A percentile compares a stretch with the other conserved stretches of the same genome.
These are phyloP conservation scores for Prionchulus punctatus DNA, from an alignment of 2,888 invertebrate genomes.

Conservation along the genomic window DNA sequence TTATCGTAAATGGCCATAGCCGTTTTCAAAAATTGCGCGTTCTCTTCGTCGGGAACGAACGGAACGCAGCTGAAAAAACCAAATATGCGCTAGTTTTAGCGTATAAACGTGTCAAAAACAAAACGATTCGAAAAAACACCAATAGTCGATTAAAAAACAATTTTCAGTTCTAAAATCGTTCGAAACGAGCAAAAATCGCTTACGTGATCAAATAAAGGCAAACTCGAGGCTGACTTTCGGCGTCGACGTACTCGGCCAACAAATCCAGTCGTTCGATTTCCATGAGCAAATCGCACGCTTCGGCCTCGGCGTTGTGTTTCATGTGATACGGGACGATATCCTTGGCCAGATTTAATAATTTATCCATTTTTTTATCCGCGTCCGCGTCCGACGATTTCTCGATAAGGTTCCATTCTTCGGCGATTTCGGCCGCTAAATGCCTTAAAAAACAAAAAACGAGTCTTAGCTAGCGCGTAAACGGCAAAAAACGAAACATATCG, in stretches of 20 bases:
- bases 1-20: slow-evolving; percentile 66
- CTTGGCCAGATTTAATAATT: slow-evolving; percentile 57
- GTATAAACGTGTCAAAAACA: no score
- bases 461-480: no score
- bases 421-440: slow-evolving; percentile 64
- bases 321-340: slow-evolving; percentile 86
- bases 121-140: no score
- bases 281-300: slow-evolving; percentile 93
- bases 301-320: slow-evolving; percentile 93
- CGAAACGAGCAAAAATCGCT: no score
- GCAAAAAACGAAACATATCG: no score
- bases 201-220: slow-evolving; percentile 69
- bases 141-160: no score
- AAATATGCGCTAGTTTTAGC: no score
- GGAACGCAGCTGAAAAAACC: slow-evolving; percentile 62
- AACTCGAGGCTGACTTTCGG: slow-evolving; percentile 71
- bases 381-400: slow-evolving; percentile 26
- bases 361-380: slow-evolving; percentile 20
- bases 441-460: no score
- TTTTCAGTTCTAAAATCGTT: no score
- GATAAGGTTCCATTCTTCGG: slow-evolving; percentile 55
- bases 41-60: slow-evolving; percentile 61
- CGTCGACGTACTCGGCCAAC: slow-evolving; percentile 67
- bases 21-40: slow-evolving; percentile 53
- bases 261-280: slow-evolving; percentile 82